Evolutionary conservation across 2,797 vertebrate species (phyloP), one percentile per base, ranked within the genome.

Genomic region (Tauraco hartlaubi): DNA sequence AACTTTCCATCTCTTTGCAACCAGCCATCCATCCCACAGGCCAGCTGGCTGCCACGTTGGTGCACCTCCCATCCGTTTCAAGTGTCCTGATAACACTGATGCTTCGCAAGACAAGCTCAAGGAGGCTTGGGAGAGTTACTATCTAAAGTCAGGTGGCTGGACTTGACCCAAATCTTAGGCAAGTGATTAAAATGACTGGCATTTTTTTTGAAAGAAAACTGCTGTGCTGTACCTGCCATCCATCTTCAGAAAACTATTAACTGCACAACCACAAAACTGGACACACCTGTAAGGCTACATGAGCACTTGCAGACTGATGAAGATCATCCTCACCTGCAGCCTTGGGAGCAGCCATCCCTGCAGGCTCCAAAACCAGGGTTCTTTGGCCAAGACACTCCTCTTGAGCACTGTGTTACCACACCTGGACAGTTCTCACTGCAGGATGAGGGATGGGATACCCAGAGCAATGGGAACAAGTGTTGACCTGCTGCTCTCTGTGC

Each of bases 161-260:
- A 95, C 43, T 66, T 41, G 39, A 72, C 80, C 91, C 94, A 97
- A 81, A 78, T 62, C 63, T 80, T 69, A 75, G 54, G 90, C 43
- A 76, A 84, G 87, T 68, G 72, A 94, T 96, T 94, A 94, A 90
- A 94, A 80, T 85, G 92, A 96, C 15, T 64, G 83, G 74, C 94
- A 56, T 44, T 88, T 91, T 79, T 69, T 48, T 94, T 83, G 82
- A 95, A 93, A 37, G 52, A 54, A 72, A 92, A 80, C 41, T 81
- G 78, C 86, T 63, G 72, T 7, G 71, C 74, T 87, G 68, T 92
- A 64, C 79, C 81, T 91, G 75, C 49, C 66, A 79, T 69, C 86
- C 54, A 43, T 84, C 73, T 77, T 85, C 43, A n/a, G 49, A 44
- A 77, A 83, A n/a, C 23, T 43, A 61, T 52, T 77, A 90, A 66